Percentiles rank a stretch among this genome's conserved stretches.
phyloP scores from a whole-genome alignment of 2,797 vertebrate species.

The Malacoctenus gilli region DNA sequence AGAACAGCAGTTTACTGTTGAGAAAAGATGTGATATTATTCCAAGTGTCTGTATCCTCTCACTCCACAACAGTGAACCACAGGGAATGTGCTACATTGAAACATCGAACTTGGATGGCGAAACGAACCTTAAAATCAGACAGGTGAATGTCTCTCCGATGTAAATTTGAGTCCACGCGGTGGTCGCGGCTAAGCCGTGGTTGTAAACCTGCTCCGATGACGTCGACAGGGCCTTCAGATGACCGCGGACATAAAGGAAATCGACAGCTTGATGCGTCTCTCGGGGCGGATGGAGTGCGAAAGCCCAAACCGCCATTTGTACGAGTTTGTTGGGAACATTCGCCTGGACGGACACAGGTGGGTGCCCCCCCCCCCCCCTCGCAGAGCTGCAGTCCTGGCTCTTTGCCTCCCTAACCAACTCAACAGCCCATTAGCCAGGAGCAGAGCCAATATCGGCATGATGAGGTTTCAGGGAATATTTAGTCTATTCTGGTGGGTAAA shows the following conservation, averaged over 20 bases:
- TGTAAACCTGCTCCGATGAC: constrained; percentile 27
- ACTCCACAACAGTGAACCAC: constrained; percentile 89
- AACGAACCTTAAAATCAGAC: constrained; percentile 99
- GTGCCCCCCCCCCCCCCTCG: too few species aligned
- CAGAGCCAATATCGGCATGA: constrained; percentile 11
- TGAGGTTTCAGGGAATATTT: constrained; percentile 27
- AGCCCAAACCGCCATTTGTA: constrained; percentile 97
- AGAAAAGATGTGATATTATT: neutral
- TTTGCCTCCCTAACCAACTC: constrained; percentile 4
- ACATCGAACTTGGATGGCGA: constrained; percentile 99
- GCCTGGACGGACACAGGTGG: constrained; percentile 91
- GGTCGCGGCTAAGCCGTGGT: too few species aligned
- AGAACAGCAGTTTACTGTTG: constrained; percentile 6
- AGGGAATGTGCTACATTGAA: constrained; percentile 99
- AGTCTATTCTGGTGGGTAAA: constrained; percentile 30
- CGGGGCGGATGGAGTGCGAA: constrained; percentile 95
- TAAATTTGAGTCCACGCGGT: neutral
- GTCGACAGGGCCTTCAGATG: constrained; percentile 87
- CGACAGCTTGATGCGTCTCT: constrained; percentile 90
- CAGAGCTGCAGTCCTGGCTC: neutral
- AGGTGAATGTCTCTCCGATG: constrained; percentile 79
- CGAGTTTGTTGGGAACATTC: constrained; percentile 97
- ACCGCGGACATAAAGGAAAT: constrained; percentile 94
- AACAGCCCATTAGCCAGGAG: constrained; percentile 20
- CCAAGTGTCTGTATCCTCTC: constrained; percentile 40